Evolutionary conservation across 2,113 vertebrate species (phyloP), one percentile per base, ranked within the genome.

Genomic region (Nibea albiflora): DNA sequence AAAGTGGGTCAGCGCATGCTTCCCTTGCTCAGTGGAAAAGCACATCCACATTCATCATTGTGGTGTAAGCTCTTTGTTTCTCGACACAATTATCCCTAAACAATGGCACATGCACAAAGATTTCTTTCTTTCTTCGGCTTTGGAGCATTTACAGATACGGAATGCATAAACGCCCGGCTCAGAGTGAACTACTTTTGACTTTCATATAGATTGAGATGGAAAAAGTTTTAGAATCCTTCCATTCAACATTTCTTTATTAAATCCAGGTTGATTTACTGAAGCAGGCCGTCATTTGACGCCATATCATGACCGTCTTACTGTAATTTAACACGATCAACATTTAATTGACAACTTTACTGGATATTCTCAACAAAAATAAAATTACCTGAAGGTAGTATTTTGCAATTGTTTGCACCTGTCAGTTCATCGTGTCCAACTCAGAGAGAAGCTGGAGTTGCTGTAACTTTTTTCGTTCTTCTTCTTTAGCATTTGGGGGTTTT

Each of bases 21-120:
- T 89, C 60, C 76, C 68, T 77, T 58, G 81, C 78, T 91, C 92
- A 86, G 66, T 89, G 76, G 84, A 86, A 89, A 83, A 83, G 61
- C 90, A 83, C 77, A 80, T 81, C 89, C 85, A 87, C 91, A 94
- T 95, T 92, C 78, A 94, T 94, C 94, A 93, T 62, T 72, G 79
- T 81, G 76, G 83, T 90, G 72, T 78, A 87, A 89, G 79, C 78
- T 84, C 88, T 86, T 89, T 88, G 90, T 92, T 90, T 87, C 87
- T 28, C 73, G 77, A 90, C 84, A 81, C 86, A 89, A 90, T 94
- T 92, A 92, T 87, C 80, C 76, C 83, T 80, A 92, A 92, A 93
- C 92, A 92, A 92, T 85, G 90, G 85, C 80, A 85, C 78, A 79
- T 69, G 78, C 66, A 79, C 76, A 89, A 90, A 86, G 60, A 92